Conservation (phyloP, 2,888 invertebrate species). For the Lepidocyrtoides sp. region DNA sequence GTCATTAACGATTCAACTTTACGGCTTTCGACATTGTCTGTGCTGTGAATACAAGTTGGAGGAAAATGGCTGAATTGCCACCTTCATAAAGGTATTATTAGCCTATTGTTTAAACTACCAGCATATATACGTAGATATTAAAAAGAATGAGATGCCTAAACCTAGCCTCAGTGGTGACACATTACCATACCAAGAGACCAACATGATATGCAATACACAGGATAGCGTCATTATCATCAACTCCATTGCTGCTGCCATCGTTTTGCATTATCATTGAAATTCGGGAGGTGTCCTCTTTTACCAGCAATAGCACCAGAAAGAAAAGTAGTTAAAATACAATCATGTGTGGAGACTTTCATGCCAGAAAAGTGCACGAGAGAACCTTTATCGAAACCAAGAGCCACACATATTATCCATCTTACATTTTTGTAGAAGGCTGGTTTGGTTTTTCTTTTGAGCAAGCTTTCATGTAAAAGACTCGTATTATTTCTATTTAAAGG, state of each 20-base stretch:
- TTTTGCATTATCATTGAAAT: conserved; percentile 47
- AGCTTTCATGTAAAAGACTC: background rate
- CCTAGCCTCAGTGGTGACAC: background rate
- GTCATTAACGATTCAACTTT: conserved; percentile 65
- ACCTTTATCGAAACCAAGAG: too few relatives aligned
- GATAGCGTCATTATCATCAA: conserved; percentile 16
- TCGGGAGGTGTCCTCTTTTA: conserved; percentile 39
- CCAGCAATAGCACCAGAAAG: background rate
- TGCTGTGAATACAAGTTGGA: conserved; percentile 34
- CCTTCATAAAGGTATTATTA: conserved; percentile 64
- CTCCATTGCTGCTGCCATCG: background rate
- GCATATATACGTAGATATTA: background rate
- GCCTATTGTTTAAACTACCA: conserved; percentile 49
- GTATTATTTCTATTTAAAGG: background rate
- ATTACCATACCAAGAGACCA: background rate
- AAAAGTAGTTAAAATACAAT: background rate
- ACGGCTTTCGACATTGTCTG: conserved; percentile 25
- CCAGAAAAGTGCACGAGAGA: background rate
- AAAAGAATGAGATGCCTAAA: background rate
- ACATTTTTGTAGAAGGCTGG: background rate
- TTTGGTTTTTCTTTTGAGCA: conserved; percentile 6
- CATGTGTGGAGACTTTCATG: background rate
- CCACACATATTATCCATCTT: too few relatives aligned
- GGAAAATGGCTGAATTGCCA: conserved; percentile 34
- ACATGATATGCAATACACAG: background rate